Evolutionary conservation across 2,888 invertebrate species (phyloP).

Genomic region (Orthosia gracilis): DNA sequence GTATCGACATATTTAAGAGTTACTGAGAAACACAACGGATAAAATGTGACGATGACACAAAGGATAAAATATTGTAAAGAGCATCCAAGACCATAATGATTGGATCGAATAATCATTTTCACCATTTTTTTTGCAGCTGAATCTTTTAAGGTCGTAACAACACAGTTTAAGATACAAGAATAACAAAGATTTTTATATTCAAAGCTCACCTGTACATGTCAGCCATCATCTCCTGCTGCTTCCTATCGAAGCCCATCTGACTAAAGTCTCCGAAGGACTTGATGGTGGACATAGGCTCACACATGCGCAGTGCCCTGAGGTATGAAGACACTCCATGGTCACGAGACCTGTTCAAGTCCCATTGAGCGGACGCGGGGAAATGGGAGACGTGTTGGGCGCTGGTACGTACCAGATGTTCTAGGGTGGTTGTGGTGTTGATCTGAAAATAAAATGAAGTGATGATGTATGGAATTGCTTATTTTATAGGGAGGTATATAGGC

Average conservation of each 20-base stretch:
- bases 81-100: too few relatives aligned
- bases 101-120: too few relatives aligned
- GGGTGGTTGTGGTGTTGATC: constrained; percentile 91
- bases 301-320: constrained; percentile 92
- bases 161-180: too few relatives aligned
- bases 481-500: too few relatives aligned
- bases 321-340: constrained; percentile 96
- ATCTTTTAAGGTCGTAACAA: too few relatives aligned
- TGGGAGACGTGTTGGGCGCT: constrained; percentile 92
- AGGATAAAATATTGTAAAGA: too few relatives aligned
- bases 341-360: constrained; percentile 91
- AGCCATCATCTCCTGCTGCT: constrained; percentile 92
- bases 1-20: too few relatives aligned
- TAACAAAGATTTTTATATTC: too few relatives aligned
- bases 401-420: constrained; percentile 92
- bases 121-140: too few relatives aligned
- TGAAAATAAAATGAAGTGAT: constrained; percentile 71
- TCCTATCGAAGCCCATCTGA: constrained; percentile 89
- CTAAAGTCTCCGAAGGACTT: constrained; percentile 92
- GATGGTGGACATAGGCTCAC: constrained; percentile 89
- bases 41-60: too few relatives aligned
- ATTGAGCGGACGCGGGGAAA: constrained; percentile 87
- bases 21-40: too few relatives aligned
- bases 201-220: constrained; percentile 92
- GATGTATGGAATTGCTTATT: too few relatives aligned